Evolutionary conservation across 2,888 invertebrate genomes (phyloP), one percentile per base, ranked within the genome.

Genomic region (Drosophila histrio): DNA sequence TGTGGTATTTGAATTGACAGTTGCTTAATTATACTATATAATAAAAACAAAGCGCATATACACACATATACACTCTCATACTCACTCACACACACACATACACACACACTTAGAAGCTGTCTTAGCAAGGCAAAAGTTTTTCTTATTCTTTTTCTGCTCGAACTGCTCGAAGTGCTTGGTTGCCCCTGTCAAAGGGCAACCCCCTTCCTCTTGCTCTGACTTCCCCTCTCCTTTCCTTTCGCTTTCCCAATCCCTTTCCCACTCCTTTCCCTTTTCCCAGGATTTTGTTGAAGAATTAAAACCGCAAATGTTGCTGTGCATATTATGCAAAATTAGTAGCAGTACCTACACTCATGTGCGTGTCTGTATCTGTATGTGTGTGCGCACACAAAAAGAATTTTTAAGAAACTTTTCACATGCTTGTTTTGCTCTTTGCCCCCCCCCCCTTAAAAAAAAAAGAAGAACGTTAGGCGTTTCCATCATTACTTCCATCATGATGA

Each of bases 261-360:
- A 36, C 1, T 43, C 3, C 8, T 15, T 3, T 19, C 21, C 13
- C n/a, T 24, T 8, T 3, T 8, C 59, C 62, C 69, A 64, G 63
- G 76, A 77, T 61, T 73, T 65, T 56, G 60, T 62, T 62, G 65
- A 82, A 86, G 79, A 89, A 89, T 89, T 88, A 89, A 89, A 90
- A 89, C 89, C 90, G 77, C 89, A 89, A 89, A 89, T 89, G 89
- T 89, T 89, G 84, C 88, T 82, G 38, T 69, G 76, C 85, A 79
- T 81, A 85, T 87, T 81, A 87, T 88, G 88, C 84, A 83, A 90
- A 90, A 89, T 90, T 89, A 89, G 88, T 86, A 85, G 70, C 77
- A 71, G 66, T 72, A 62, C 64, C 61, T 53, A 53, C 63, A 62
- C 47, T 39, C 39, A 52, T 56, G 34, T 69, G 26, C 5, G 19